Evolutionary conservation across 2,888 invertebrate genomes (phyloP).

Genomic region (Candidula unifasciata): DNA sequence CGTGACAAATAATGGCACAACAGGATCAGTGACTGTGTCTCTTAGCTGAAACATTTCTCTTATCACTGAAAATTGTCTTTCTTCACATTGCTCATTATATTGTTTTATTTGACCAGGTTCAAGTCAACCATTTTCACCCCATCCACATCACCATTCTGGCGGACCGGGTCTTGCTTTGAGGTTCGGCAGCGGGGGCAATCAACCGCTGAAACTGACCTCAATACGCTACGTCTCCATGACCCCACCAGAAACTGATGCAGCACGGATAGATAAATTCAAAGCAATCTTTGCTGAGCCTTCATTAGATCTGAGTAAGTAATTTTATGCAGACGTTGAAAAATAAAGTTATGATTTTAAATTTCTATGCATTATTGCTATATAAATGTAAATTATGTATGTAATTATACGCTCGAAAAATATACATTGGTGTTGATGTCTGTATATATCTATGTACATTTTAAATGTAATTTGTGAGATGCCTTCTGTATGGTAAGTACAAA

Average conservation of each 20-base stretch:
- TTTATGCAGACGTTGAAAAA: not conserved
- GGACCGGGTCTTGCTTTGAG: constrained; percentile 78
- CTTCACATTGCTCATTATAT: too few relatives aligned
- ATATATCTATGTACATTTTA: too few relatives aligned
- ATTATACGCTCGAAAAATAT: too few relatives aligned
- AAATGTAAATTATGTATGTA: not conserved
- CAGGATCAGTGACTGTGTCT: too few relatives aligned
- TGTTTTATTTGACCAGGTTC: not conserved
- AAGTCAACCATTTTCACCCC: constrained; percentile 4
- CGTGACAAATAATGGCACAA: too few relatives aligned
- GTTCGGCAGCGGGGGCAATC: constrained; percentile 66
- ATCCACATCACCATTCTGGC: constrained; percentile 51
- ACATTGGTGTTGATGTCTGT: too few relatives aligned
- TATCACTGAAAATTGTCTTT: too few relatives aligned
- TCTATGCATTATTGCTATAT: not conserved
- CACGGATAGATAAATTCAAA: constrained; percentile 91
- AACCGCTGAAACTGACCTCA: constrained; percentile 69
- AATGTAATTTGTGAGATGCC: too few relatives aligned
- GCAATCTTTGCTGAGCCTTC: constrained; percentile 86
- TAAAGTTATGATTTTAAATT: not conserved
- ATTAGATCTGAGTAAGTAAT: constrained; percentile 81
- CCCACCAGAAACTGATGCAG: constrained; percentile 79
- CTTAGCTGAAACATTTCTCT: too few relatives aligned
- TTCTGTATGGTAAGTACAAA: too few relatives aligned
- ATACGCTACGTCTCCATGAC: constrained; percentile 65